phyloP scores from a whole-genome alignment of 2,113 vertebrate genomes.

The Tonatia bakeri region DNA sequence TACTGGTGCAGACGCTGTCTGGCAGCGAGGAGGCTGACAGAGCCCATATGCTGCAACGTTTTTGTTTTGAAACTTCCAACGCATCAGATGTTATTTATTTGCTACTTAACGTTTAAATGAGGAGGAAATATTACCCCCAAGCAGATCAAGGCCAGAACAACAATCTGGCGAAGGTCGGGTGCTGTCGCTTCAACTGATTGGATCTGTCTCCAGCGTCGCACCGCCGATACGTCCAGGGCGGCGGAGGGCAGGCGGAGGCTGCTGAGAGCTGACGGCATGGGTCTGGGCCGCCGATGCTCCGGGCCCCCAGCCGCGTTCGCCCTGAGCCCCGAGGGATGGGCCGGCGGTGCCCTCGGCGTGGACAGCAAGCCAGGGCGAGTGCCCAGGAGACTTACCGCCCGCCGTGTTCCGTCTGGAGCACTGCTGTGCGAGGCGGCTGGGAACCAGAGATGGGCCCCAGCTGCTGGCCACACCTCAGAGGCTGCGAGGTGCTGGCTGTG shows the following conservation, averaged over 20 bases:
- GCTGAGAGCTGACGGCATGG: too few species aligned
- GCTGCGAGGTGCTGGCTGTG: rapidly evolving
- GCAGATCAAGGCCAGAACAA: conserved; percentile 57
- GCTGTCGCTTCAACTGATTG: conserved; percentile 63
- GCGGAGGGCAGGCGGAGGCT: conserved; percentile 39
- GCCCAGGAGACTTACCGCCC: neutral
- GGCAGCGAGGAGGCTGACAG: neutral
- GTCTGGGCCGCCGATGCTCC: too few species aligned
- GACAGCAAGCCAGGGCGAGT: rapidly evolving
- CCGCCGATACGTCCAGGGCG: conserved; percentile 53
- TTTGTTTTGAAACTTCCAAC: neutral
- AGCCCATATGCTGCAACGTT: neutral
- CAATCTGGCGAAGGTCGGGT: conserved; percentile 71
- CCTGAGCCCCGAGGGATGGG: neutral
- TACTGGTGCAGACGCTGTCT: neutral
- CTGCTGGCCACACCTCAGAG: rapidly evolving
- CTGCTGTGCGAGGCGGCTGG: rapidly evolving
- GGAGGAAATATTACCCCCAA: conserved; percentile 49
- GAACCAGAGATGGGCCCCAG: rapidly evolving
- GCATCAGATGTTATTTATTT: conserved; percentile 58
- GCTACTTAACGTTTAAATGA: conserved; percentile 60
- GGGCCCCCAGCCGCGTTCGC: neutral
- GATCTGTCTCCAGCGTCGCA: conserved; percentile 57
- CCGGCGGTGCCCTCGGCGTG: rapidly evolving
- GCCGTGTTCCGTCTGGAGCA: rapidly evolving